Evolutionary conservation across 2,888 invertebrate species (phyloP).

Genomic region (Spodoptera picta): DNA sequence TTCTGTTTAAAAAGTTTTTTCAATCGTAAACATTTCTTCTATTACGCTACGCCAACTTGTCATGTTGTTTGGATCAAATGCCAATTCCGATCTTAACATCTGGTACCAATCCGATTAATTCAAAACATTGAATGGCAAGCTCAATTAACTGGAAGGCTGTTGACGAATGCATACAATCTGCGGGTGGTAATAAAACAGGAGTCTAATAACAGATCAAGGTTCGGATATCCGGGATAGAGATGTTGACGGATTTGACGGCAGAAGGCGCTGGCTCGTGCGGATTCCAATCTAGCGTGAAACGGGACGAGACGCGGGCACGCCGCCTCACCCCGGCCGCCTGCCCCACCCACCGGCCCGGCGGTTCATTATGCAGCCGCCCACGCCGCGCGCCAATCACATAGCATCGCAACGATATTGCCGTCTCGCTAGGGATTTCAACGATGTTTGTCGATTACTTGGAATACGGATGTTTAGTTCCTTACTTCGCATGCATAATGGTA

Average conservation of each 20-base stretch:
- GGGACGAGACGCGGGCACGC: conserved; percentile 60
- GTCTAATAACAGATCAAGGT: conserved; percentile 55
- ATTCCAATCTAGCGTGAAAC: conserved; percentile 78
- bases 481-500: conserved; percentile 29
- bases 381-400: conserved; percentile 86
- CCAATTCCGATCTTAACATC: conserved; percentile 9
- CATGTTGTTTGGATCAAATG: conserved; percentile 32
- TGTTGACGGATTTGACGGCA: conserved; percentile 76
- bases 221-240: conserved; percentile 62
- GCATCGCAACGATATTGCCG: conserved; percentile 83
- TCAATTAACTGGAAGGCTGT: conserved; percentile 1
- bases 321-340: conserved; percentile 53
- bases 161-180: conserved; percentile 23
- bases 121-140: conserved; percentile 8
- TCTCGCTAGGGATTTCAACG: conserved; percentile 79
- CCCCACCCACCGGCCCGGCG: conserved; percentile 65
- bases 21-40: conserved; percentile 54
- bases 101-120: conserved; percentile 12
- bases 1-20: conserved; percentile 59
- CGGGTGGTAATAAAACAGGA: conserved; percentile 32
- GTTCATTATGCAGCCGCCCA: conserved; percentile 87
- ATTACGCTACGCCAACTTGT: conserved; percentile 36
- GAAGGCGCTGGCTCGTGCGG: conserved; percentile 74
- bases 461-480: conserved; percentile 53
- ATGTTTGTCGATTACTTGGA: conserved; percentile 73